A percentile compares a stretch with the other conserved stretches of the same genome.
Conservation (phyloP, 1,140 invertebrate species). For the Triops longicaudatus region DNA sequence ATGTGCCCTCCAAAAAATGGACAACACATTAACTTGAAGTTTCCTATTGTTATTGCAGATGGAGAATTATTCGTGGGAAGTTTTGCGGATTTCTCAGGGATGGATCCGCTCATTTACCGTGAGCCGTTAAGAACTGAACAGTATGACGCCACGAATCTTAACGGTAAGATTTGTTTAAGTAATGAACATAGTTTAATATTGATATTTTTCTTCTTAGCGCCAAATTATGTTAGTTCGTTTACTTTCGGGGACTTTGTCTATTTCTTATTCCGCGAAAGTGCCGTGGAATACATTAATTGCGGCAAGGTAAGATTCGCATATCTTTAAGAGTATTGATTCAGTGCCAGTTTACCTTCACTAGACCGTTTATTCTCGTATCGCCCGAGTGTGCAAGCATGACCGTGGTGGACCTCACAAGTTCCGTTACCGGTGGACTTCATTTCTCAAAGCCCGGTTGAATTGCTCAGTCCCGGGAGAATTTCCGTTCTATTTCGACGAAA, state of each 20-base stretch:
- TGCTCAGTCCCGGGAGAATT: slow-evolving; percentile 84
- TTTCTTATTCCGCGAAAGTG: slow-evolving; percentile 50
- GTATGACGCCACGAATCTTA: slow-evolving; percentile 36
- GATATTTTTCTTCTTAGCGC: slow-evolving; percentile 37
- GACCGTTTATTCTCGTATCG: slow-evolving; percentile 84
- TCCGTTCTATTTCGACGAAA: slow-evolving; percentile 91
- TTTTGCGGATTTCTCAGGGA: slow-evolving; percentile 44
- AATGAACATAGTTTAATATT: slow-evolving; percentile 25
- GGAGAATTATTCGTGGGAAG: slow-evolving; percentile 45
- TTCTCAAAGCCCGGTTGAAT: slow-evolving; percentile 81
- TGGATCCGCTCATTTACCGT: slow-evolving; percentile 46
- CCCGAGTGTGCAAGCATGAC: slow-evolving; percentile 87
- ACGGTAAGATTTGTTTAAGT: slow-evolving; percentile 33
- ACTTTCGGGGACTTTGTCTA: slow-evolving; percentile 48
- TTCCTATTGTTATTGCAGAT: slow-evolving; percentile 32
- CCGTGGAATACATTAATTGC: slow-evolving; percentile 46
- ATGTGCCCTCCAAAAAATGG: neutral
- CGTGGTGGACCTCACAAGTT: slow-evolving; percentile 55
- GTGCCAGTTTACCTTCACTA: slow-evolving; percentile 40
- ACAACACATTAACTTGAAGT: neutral
- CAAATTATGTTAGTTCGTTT: slow-evolving; percentile 50
- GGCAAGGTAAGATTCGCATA: slow-evolving; percentile 35
- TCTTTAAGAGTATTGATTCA: neutral
- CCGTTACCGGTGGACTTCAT: slow-evolving; percentile 85
- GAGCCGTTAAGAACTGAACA: slow-evolving; percentile 42